These are phyloP conservation scores for Rotaria sp. DNA, from an alignment of 2,888 invertebrate genomes.

Conservation along the genomic window DNA sequence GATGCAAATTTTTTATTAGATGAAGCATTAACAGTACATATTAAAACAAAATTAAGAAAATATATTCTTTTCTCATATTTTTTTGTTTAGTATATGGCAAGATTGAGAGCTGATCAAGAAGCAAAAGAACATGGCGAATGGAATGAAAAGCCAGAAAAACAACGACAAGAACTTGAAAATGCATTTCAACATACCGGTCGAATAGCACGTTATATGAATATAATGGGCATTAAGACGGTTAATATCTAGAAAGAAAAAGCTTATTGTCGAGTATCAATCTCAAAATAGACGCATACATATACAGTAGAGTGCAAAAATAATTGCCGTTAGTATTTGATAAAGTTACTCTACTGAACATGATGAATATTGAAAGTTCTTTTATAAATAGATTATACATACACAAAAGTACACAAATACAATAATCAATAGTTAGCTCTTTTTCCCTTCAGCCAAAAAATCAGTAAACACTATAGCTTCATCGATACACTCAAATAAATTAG, in stretches of 20 bases:
- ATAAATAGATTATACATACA: no score
- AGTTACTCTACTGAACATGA: no score
- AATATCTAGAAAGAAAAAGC: neutral
- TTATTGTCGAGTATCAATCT: no score
- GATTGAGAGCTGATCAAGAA: conserved; percentile 59
- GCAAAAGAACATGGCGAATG: conserved; percentile 66
- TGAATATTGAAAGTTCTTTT: no score
- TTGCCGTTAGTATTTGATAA: no score
- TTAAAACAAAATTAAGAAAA: neutral
- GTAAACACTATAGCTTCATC: no score
- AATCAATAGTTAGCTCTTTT: no score
- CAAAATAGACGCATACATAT: no score
- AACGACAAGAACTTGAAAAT: conserved; percentile 68
- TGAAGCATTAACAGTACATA: conserved; percentile 63
- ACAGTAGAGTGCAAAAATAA: no score
- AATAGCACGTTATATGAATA: conserved; percentile 80
- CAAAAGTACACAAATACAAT: no score
- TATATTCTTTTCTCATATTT: neutral
- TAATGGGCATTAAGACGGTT: conserved; percentile 74
- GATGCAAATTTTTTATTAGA: conserved; percentile 93
- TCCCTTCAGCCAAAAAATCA: no score
- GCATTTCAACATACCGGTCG: conserved; percentile 64
- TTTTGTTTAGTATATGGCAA: conserved; percentile 63
- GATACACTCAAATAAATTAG: no score
- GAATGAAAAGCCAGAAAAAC: conserved; percentile 65